phyloP scores from a whole-genome alignment of 2,797 vertebrate genomes.

The Cirrhinus molitorella region DNA sequence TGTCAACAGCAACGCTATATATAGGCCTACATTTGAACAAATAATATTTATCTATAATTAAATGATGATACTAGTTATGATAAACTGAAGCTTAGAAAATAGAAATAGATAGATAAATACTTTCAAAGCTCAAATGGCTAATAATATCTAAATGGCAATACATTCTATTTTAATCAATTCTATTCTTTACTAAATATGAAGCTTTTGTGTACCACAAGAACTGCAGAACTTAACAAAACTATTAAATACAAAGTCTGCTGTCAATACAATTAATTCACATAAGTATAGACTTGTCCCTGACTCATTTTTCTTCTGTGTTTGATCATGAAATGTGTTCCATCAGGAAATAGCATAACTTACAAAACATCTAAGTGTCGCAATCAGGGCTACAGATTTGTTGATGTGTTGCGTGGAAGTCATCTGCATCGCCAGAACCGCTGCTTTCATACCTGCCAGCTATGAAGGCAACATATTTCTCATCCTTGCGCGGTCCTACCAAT shows the following conservation, averaged over 20 bases:
- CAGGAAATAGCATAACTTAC: not conserved
- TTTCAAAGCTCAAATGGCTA: no score
- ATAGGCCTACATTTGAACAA: not conserved
- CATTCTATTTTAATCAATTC: not conserved
- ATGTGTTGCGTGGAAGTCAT: conserved; percentile 13
- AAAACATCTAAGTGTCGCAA: not conserved
- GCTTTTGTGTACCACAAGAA: not conserved
- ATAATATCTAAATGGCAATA: not conserved
- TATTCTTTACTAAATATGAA: not conserved
- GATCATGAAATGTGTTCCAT: not conserved
- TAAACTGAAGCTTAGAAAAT: no score
- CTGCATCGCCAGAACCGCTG: not conserved
- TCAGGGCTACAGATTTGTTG: not conserved
- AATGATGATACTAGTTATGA: not conserved
- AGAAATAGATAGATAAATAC: no score
- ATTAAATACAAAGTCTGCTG: not conserved
- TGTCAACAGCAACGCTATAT: not conserved
- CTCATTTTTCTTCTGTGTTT: not conserved
- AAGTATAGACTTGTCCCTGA: not conserved
- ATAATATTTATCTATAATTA: not conserved
- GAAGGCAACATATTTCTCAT: no score
- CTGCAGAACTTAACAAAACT: not conserved
- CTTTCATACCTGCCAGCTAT: not conserved
- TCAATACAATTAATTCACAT: not conserved
- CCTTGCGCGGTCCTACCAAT: no score